Percentiles rank a stretch among this genome's conserved stretches.
phyloP scores from a whole-genome alignment of 2,113 vertebrate genomes.

The Oreochromis tanganicae region DNA sequence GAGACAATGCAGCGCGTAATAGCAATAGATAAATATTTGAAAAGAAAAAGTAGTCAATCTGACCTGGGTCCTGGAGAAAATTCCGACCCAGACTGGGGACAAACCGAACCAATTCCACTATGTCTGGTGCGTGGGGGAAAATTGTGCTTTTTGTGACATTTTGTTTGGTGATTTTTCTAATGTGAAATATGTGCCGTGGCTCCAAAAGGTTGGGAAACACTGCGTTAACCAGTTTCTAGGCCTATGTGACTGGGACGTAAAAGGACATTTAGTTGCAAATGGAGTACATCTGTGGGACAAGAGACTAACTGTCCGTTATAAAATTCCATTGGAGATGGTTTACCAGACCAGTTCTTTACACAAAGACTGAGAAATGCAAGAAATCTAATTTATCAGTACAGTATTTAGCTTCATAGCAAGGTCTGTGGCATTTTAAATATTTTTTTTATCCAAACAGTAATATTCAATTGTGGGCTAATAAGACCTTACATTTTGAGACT shows the following conservation, averaged over 20 bases:
- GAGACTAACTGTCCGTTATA: neutral
- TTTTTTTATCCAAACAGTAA: neutral
- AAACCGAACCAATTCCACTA: fast-evolving
- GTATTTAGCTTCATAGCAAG: neutral
- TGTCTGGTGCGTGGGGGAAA: fast-evolving
- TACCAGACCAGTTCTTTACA: neutral
- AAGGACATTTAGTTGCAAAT: neutral
- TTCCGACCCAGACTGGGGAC: neutral
- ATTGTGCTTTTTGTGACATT: neutral
- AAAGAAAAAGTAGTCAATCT: neutral
- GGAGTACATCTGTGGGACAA: neutral
- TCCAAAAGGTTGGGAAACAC: too few species aligned
- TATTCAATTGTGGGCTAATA: neutral
- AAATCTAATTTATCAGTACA: neutral
- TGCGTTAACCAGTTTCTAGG: neutral
- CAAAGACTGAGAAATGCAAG: neutral
- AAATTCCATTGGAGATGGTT: neutral
- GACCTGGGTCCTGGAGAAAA: neutral
- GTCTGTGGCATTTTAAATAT: neutral
- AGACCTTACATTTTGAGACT: neutral
- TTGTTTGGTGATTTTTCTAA: too few species aligned
- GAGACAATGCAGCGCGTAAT: fast-evolving
- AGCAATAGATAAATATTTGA: neutral
- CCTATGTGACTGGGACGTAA: neutral
- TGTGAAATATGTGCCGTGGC: too few species aligned